Conservation (phyloP, 2,888 invertebrate genomes). For the Craniophora ligustri region DNA sequence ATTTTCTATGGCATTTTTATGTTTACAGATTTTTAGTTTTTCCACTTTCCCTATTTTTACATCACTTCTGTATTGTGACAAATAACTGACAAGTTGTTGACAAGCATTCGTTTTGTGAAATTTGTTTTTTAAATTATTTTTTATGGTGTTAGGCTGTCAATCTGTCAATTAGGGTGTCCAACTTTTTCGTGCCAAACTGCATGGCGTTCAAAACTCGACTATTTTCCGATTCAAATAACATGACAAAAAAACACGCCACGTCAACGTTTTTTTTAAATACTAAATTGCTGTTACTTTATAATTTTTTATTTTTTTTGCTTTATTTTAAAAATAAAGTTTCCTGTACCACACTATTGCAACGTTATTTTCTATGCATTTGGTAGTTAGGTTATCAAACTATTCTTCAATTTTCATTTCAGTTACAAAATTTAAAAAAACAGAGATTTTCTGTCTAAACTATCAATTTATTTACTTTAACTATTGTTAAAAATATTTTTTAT, state of each 20-base stretch:
- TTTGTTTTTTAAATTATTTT: conserved; percentile 59
- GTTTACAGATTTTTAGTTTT: conserved; percentile 2
- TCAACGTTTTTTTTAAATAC: no score
- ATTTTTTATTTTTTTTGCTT: not conserved
- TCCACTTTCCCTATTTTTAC: conserved; percentile 26
- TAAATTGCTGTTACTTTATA: not conserved
- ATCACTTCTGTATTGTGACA: conserved; percentile 40
- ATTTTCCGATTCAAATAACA: not conserved
- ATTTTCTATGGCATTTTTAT: conserved; percentile 60
- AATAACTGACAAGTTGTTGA: conserved; percentile 55
- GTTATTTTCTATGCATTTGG: no score
- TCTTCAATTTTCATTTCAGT: no score
- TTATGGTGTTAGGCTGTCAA: conserved; percentile 43
- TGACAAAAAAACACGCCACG: no score
- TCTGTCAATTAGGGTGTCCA: conserved; percentile 27
- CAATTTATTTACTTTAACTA: no score
- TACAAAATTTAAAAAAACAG: no score
- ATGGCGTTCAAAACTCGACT: not conserved
- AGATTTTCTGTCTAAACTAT: no score
- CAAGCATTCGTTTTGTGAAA: conserved; percentile 63
- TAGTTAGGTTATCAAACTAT: no score
- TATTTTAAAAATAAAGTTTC: no score
- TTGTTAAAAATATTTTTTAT: no score
- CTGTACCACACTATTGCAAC: no score
- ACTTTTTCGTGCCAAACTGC: conserved; percentile 4